Evolutionary conservation across 2,797 vertebrate species (phyloP), one percentile per base, ranked within the genome.

Genomic region (Emys orbicularis): DNA sequence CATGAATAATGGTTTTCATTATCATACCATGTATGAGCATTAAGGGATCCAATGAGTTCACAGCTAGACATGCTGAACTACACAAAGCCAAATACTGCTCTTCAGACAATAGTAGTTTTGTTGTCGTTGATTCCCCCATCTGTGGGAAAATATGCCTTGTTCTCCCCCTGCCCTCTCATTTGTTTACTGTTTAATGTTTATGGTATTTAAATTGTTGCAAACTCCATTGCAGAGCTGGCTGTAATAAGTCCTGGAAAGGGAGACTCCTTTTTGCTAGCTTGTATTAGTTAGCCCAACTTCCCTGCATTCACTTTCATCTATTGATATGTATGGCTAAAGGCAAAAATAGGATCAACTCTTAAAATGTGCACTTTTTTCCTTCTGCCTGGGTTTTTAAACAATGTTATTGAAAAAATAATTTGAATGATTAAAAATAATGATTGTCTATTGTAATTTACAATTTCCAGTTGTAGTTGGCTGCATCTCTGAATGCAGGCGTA

Each of bases 31-130:
- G 84, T 89, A 93, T 4, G 52, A 89, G 53, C n/a, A 0, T 2
- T 47, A 16, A 53, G 82, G 49, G 81, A 25, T 61, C 86, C 57
- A 84, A 52, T 91, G 89, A 90, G 87, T 88, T 83, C 94, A 49
- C 19, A 61, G 88, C 34, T 83, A 85, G 61, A 47, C 50, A 61
- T 0, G 1, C 52, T 44, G 65, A n/a, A 34, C 81, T 83, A 83
- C 54, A 37, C 44, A 76, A 76, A 47, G 44, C 41, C 41, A 76
- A 76, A 47, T 16, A 8, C 23, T 76, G 72, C 52, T 82, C 76
- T 3, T 5, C 0, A 6, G 86, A 47, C 54, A 72, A 81, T 82
- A 84, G 13, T 81, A 37, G 65, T 5, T 68, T 37, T 68, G 1
- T 88, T 47, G 87, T 72, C 96, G 84, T 53, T 76, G 16, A 6